A percentile compares a stretch with the other conserved stretches of the same genome.
Conservation (phyloP, 2,888 invertebrate genomes). For the Keiferia lycopersicella region DNA sequence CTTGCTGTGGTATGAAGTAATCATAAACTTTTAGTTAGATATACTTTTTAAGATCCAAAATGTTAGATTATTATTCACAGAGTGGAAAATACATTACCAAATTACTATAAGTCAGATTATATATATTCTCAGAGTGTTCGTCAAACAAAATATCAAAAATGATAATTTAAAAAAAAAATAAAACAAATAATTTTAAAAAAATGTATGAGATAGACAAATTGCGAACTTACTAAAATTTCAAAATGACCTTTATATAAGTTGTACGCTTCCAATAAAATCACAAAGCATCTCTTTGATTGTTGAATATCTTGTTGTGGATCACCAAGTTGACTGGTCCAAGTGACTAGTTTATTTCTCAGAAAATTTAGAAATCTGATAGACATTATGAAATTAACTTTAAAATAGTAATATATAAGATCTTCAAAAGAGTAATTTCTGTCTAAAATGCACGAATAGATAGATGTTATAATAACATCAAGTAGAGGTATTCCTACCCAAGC, state of each 20-base stretch:
- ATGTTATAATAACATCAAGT: neutral
- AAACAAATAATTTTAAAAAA: neutral
- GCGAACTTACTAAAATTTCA: neutral
- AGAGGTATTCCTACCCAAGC: neutral
- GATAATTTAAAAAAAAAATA: neutral
- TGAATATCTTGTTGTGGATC: neutral
- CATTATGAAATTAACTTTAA: neutral
- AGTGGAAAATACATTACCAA: too few species aligned
- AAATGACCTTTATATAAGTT: neutral
- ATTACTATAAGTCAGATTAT: too few species aligned
- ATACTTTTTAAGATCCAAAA: too few species aligned
- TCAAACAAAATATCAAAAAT: too few species aligned
- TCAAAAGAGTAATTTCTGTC: neutral
- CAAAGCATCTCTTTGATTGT: neutral
- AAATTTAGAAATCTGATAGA: neutral
- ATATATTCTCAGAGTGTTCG: too few species aligned
- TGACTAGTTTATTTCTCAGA: neutral
- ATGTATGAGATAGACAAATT: too few species aligned
- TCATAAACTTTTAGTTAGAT: too few species aligned
- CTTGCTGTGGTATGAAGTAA: too few species aligned
- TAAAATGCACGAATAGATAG: neutral
- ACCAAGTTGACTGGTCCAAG: neutral
- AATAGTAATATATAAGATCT: neutral
- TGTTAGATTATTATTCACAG: too few species aligned
- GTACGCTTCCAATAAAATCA: neutral